Conservation (phyloP, 2,888 invertebrate species). For the Drosophila pseudotalamancana region DNA sequence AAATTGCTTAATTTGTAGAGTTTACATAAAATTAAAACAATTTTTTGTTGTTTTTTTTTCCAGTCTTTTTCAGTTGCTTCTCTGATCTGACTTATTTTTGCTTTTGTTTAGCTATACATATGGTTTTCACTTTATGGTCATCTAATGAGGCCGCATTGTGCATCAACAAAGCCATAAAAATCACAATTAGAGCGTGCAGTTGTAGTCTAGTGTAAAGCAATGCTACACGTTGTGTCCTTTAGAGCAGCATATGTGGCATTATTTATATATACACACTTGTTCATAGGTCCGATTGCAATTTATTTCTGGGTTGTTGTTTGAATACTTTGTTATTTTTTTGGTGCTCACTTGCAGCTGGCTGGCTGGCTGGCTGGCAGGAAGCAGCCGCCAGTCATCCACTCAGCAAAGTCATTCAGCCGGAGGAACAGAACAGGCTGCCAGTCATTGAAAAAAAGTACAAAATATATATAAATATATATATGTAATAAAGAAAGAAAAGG, state of each 20-base stretch:
- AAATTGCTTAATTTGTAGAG: constrained; percentile 73
- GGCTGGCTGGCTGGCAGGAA: constrained; percentile 45
- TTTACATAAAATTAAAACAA: constrained; percentile 58
- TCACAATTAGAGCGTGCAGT: constrained; percentile 27
- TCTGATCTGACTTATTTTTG: constrained; percentile 1
- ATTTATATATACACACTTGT: constrained; percentile 10
- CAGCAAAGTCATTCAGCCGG: constrained; percentile 55
- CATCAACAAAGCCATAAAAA: constrained; percentile 48
- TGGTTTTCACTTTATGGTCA: no score
- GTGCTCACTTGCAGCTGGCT: constrained; percentile 52
- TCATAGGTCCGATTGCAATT: constrained; percentile 31
- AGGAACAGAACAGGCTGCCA: constrained; percentile 46
- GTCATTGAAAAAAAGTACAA: constrained; percentile 44
- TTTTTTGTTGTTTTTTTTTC: no score
- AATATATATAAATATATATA: constrained; percentile 3
- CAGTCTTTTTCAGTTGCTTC: constrained; percentile 19
- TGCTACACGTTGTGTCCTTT: constrained; percentile 32
- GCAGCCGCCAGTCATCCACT: constrained; percentile 48
- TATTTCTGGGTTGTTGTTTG: constrained; percentile 26
- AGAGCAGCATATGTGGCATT: constrained; percentile 25
- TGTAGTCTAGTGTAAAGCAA: constrained; percentile 4
- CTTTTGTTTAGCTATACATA: constrained; percentile 3
- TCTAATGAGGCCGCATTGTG: constrained; percentile 27
- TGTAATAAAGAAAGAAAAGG: constrained; percentile 8
- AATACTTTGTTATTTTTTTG: constrained; percentile 29